Evolutionary conservation across 1,140 invertebrate genomes (phyloP).

Genomic region (Solen grandis): DNA sequence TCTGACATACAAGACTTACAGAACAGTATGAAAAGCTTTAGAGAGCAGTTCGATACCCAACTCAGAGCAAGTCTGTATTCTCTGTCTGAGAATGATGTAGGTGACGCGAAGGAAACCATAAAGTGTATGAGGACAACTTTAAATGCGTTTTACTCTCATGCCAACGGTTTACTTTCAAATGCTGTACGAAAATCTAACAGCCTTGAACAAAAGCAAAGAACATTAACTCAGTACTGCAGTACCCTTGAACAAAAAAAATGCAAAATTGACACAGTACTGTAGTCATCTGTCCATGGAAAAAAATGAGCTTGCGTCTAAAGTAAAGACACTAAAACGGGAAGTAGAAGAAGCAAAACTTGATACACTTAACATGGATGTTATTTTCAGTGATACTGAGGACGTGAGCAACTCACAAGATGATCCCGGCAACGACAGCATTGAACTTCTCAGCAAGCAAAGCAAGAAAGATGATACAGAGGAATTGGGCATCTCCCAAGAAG

Average conservation of each 20-base stretch:
- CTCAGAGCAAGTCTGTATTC: constrained; percentile 18
- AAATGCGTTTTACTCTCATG: constrained; percentile 21
- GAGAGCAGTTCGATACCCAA: constrained; percentile 28
- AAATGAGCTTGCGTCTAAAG: constrained; percentile 21
- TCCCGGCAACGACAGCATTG: constrained; percentile 25
- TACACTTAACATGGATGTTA: constrained; percentile 21
- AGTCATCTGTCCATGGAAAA: constrained; percentile 17
- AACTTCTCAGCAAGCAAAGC: constrained; percentile 18
- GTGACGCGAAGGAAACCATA: neutral
- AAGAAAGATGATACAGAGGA: constrained; percentile 8
- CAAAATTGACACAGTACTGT: constrained; percentile 23
- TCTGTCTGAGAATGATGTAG: constrained; percentile 10
- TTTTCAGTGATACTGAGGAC: constrained; percentile 16
- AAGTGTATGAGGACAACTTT: constrained; percentile 25
- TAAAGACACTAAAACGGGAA: constrained; percentile 25
- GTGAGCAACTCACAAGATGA: constrained; percentile 15
- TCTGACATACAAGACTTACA: constrained; percentile 27
- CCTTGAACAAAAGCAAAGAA: constrained; percentile 11
- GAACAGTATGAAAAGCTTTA: constrained; percentile 30
- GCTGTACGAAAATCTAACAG: constrained; percentile 26
- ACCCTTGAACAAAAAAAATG: constrained; percentile 10
- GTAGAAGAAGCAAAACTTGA: constrained; percentile 24
- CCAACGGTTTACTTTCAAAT: constrained; percentile 6
- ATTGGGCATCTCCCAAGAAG: constrained; percentile 13
- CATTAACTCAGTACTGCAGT: constrained; percentile 12